Evolutionary conservation across 2,888 invertebrate species (phyloP).

Genomic region (Pilophorus perplexus): DNA sequence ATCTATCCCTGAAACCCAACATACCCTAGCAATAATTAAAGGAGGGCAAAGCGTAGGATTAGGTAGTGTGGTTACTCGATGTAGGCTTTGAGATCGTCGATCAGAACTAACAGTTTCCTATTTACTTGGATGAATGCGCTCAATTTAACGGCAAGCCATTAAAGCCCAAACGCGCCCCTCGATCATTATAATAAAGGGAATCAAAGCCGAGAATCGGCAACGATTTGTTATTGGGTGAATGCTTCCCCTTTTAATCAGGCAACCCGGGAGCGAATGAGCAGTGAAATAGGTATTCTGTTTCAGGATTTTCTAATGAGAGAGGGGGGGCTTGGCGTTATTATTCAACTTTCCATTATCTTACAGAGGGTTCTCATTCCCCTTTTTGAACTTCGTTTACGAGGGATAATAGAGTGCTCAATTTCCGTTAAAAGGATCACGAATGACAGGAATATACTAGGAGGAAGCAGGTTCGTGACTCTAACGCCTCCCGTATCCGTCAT

Average conservation of each 20-base stretch:
- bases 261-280: slow-evolving; percentile 19
- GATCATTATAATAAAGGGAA: slow-evolving; percentile 23
- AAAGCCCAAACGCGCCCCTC: slow-evolving; percentile 5
- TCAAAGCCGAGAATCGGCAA: slow-evolving; percentile 19
- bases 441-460: slow-evolving; percentile 12
- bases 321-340: slow-evolving; percentile 13
- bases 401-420: not conserved
- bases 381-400: slow-evolving; percentile 14
- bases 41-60: not conserved
- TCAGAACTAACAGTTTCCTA: not conserved
- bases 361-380: slow-evolving; percentile 5
- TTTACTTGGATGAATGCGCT: not conserved
- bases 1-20: no score
- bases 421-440: not conserved
- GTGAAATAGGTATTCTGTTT: slow-evolving; percentile 20
- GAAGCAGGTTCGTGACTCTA: no score
- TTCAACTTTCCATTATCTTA: slow-evolving; percentile 20
- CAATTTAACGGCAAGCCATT: slow-evolving; percentile 7
- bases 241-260: slow-evolving; percentile 14
- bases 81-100: not conserved
- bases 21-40: not conserved
- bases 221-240: slow-evolving; percentile 23
- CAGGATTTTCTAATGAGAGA: slow-evolving; percentile 7
- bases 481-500: no score
- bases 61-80: not conserved